Evolutionary conservation across 2,888 invertebrate genomes (phyloP).

Genomic region (Orgyia antiqua): DNA sequence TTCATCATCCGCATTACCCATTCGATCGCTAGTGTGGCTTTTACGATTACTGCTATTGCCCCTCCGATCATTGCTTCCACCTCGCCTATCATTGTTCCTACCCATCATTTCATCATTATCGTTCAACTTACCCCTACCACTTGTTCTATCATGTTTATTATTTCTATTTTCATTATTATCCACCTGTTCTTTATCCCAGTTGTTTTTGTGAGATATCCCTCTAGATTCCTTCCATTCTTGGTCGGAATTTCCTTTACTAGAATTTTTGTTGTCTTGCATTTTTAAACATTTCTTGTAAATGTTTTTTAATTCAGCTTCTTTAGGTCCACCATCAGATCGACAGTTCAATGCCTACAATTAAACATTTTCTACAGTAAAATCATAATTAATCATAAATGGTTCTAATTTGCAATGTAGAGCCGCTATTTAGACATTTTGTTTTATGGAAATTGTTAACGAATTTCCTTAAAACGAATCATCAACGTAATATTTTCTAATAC

Average conservation of each 20-base stretch:
- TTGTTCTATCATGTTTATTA: constrained; percentile 25
- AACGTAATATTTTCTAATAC: too few relatives aligned
- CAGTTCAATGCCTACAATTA: constrained; percentile 80
- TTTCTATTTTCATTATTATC: constrained; percentile 31
- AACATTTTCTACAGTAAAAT: neutral
- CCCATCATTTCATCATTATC: constrained; percentile 26
- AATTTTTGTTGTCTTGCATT: constrained; percentile 51
- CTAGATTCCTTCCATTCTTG: constrained; percentile 46
- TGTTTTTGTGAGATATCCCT: constrained; percentile 32
- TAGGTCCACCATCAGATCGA: constrained; percentile 77
- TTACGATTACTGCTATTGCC: constrained; percentile 19
- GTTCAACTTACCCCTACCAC: constrained; percentile 23
- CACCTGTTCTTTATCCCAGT: constrained; percentile 32
- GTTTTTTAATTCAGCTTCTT: constrained; percentile 76
- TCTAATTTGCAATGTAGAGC: neutral
- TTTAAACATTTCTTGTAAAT: constrained; percentile 78
- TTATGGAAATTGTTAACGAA: too few relatives aligned
- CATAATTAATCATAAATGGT: neutral
- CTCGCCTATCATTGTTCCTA: constrained; percentile 25
- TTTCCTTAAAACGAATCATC: too few relatives aligned
- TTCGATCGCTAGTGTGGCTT: constrained; percentile 18
- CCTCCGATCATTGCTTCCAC: constrained; percentile 19
- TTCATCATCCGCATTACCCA: constrained; percentile 15
- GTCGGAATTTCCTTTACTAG: constrained; percentile 34
- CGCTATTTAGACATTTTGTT: neutral